Evolutionary conservation across 1,140 invertebrate genomes (phyloP).

Genomic region (Triops longicaudatus): DNA sequence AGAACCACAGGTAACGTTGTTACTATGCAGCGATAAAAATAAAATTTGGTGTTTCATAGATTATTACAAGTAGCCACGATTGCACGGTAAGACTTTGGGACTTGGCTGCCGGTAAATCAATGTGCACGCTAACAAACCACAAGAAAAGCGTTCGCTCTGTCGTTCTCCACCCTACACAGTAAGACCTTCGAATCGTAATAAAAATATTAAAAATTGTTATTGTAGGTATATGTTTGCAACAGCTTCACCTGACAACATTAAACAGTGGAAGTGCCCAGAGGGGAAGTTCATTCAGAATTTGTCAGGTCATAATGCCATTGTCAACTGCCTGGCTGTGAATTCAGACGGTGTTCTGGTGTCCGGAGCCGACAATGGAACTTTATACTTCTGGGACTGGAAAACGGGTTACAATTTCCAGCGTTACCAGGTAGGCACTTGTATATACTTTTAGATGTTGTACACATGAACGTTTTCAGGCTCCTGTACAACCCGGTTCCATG

Average conservation of each 20-base stretch:
- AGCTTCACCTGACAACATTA: conserved; percentile 96
- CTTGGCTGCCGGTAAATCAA: conserved; percentile 87
- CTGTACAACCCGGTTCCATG: conserved; percentile 97
- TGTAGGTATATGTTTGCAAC: conserved; percentile 88
- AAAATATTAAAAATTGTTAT: background rate
- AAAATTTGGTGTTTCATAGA: conserved; percentile 35
- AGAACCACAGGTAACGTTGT: conserved; percentile 71
- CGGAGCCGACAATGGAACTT: conserved; percentile 96
- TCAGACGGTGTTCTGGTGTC: conserved; percentile 91
- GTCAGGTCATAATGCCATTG: conserved; percentile 92
- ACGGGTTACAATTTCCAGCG: conserved; percentile 98
- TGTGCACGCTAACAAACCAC: conserved; percentile 94
- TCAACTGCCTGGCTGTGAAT: conserved; percentile 93
- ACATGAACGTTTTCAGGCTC: conserved; percentile 53
- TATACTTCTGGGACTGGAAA: conserved; percentile 98
- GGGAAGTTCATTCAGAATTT: conserved; percentile 98
- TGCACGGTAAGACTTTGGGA: conserved; percentile 88
- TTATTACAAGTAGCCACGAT: conserved; percentile 60
- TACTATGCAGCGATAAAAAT: background rate
- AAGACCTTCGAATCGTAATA: background rate
- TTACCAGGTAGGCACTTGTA: conserved; percentile 46
- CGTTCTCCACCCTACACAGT: conserved; percentile 72
- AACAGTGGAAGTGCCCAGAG: conserved; percentile 98
- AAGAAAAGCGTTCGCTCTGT: conserved; percentile 94
- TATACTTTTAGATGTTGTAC: background rate